These are phyloP conservation scores for Columbina picui DNA, from an alignment of 2,113 vertebrate genomes.

Conservation along the genomic window DNA sequence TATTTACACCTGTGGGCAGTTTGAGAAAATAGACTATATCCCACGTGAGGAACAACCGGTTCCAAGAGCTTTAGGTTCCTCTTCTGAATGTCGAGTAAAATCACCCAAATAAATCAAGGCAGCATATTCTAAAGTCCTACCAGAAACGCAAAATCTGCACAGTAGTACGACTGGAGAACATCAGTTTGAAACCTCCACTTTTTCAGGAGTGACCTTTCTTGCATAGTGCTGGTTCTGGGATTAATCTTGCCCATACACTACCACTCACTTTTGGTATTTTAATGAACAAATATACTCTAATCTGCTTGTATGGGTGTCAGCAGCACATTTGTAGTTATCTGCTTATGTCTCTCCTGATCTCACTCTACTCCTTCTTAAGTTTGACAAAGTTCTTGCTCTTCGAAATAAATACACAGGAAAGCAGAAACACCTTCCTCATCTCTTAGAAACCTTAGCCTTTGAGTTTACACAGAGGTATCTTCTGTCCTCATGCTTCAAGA, in stretches of 20 bases:
- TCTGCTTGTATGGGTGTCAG: not conserved
- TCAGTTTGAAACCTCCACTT: accelerated
- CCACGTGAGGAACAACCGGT: not conserved
- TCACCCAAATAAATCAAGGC: not conserved
- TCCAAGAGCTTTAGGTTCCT: not conserved
- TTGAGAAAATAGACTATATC: not conserved
- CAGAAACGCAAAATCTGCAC: not conserved
- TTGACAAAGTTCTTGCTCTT: not conserved
- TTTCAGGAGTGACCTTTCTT: not conserved
- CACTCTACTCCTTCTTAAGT: not conserved
- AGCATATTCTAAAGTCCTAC: not conserved
- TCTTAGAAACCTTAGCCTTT: not conserved
- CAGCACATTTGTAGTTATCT: not conserved
- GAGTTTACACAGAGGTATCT: not conserved
- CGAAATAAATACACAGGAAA: not conserved
- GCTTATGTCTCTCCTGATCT: not conserved
- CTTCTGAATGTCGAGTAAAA: accelerated
- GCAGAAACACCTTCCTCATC: not conserved
- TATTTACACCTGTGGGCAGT: not conserved
- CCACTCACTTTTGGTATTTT: not conserved
- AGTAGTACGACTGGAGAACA: not conserved
- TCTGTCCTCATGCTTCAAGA: not conserved
- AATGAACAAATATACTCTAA: not conserved
- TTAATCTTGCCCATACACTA: not conserved
- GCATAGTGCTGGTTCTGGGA: not conserved